Percentiles rank a stretch among this genome's conserved stretches.
Evolutionary conservation across 2,797 vertebrate species (phyloP).

Genomic region (Tachyglossus aculeatus): DNA sequence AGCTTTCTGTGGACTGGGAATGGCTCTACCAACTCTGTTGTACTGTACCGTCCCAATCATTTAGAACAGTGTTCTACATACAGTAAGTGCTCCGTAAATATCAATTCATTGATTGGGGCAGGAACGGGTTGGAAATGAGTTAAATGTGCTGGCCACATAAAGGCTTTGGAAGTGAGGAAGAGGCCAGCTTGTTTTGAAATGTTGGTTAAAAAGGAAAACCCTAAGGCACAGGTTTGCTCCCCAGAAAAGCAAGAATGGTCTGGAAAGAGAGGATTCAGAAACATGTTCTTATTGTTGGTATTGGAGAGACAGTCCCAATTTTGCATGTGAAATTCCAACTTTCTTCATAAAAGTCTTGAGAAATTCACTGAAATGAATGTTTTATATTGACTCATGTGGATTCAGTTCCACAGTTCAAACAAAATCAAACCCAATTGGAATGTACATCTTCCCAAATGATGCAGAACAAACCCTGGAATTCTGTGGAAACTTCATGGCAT

Average conservation of each 20-base stretch:
- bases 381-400: background rate
- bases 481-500: background rate
- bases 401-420: background rate
- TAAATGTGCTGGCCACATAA: too few relatives aligned
- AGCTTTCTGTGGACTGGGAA: too few relatives aligned
- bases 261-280: background rate
- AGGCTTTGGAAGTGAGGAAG: background rate
- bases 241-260: background rate
- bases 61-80: too few relatives aligned
- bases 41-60: too few relatives aligned
- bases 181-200: background rate
- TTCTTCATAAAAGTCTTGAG: background rate
- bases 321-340: conserved; percentile 10
- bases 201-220: background rate
- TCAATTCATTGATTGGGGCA: too few relatives aligned
- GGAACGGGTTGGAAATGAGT: too few relatives aligned
- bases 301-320: background rate
- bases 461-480: background rate
- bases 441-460: background rate
- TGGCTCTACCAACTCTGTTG: too few relatives aligned
- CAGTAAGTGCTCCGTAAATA: too few relatives aligned
- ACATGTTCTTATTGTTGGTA: background rate
- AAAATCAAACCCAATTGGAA: background rate
- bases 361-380: background rate
- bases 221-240: background rate